A percentile compares a stretch with the other conserved stretches of the same genome.
These are phyloP conservation scores for Nothoprocta perdicaria DNA, from an alignment of 2,113 vertebrate genomes.

Conservation along the genomic window DNA sequence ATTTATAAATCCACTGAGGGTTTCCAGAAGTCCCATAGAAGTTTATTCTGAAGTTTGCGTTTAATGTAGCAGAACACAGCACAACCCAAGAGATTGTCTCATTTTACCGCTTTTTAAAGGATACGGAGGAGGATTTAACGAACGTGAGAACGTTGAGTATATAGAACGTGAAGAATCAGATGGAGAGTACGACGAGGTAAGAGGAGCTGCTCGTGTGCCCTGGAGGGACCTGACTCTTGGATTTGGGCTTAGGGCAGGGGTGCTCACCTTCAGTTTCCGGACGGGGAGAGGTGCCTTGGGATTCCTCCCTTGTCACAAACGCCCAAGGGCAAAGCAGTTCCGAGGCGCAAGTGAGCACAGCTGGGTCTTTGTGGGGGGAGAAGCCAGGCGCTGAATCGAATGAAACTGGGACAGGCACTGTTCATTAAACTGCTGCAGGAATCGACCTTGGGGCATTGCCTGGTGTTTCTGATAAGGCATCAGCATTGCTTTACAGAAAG, in stretches of 20 bases:
- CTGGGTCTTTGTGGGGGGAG: not conserved
- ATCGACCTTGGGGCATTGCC: not conserved
- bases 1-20: not conserved
- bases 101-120: conserved; percentile 73
- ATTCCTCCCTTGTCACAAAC: too few species aligned
- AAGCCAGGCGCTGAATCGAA: not conserved
- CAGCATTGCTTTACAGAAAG: not conserved
- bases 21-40: not conserved
- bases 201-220: fast-evolving
- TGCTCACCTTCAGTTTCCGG: not conserved
- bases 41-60: not conserved
- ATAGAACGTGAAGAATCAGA: conserved; percentile 98
- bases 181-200: conserved; percentile 98
- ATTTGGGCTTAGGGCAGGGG: too few species aligned
- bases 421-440: fast-evolving
- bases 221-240: fast-evolving
- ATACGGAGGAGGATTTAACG: conserved; percentile 99
- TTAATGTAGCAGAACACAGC: fast-evolving
- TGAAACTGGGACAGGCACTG: not conserved
- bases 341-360: not conserved
- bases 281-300: fast-evolving
- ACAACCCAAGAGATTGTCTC: not conserved
- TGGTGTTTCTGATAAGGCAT: not conserved
- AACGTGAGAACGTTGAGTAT: conserved; percentile 96
- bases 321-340: not conserved